phyloP scores from a whole-genome alignment of 2,113 vertebrate species.

The Neolamprologus modestus region DNA sequence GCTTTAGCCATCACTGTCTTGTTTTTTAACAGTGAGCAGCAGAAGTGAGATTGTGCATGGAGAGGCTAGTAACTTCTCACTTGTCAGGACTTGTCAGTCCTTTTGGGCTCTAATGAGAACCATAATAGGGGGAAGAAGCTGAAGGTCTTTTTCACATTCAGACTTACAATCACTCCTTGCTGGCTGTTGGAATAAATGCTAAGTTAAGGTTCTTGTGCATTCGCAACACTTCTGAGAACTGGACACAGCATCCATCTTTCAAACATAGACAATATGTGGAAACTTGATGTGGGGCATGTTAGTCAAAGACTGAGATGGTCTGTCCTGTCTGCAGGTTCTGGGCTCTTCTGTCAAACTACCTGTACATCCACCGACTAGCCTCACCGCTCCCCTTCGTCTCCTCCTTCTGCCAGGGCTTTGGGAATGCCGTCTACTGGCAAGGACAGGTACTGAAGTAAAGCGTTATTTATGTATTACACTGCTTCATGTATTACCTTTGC shows the following conservation, averaged over 20 bases:
- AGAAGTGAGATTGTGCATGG: background rate
- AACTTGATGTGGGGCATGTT: background rate
- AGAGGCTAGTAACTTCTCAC: background rate
- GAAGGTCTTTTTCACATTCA: background rate
- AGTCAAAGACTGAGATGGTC: background rate
- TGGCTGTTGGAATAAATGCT: background rate
- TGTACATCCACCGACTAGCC: constrained; percentile 74
- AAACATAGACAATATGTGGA: background rate
- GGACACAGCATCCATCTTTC: background rate
- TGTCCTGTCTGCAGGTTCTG: constrained; percentile 77
- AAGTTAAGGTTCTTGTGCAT: background rate
- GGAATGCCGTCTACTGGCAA: constrained; percentile 74
- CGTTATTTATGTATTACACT: background rate
- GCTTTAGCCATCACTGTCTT: background rate
- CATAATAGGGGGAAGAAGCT: background rate
- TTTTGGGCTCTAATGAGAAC: background rate
- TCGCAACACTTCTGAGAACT: background rate
- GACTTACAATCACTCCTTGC: background rate
- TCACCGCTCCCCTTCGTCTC: constrained; percentile 80
- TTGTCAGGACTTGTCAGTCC: background rate
- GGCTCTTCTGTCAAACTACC: constrained; percentile 67
- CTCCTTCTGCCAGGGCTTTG: constrained; percentile 89
- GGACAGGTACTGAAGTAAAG: constrained; percentile 72
- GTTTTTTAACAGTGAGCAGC: background rate
- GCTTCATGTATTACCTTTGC: background rate